Evolutionary conservation across 2,797 vertebrate genomes (phyloP).

Genomic region (Monodelphis domestica): DNA sequence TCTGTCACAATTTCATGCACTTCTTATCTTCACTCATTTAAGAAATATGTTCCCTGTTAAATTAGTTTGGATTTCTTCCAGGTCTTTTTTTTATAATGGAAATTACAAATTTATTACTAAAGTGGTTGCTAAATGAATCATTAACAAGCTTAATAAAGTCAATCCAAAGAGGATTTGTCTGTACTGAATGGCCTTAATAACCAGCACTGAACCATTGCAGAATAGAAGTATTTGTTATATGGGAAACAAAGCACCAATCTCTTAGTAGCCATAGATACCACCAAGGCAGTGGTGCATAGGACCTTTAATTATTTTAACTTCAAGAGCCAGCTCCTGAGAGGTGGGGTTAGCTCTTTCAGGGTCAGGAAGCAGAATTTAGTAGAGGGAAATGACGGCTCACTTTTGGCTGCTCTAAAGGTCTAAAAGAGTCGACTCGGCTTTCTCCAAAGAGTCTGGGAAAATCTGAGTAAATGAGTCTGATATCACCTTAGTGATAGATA

Average conservation of each 20-base stretch:
- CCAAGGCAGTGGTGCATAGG: background rate
- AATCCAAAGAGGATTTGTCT: slow-evolving; percentile 51
- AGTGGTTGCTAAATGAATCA: slow-evolving; percentile 61
- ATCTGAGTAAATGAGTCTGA: slow-evolving; percentile 23
- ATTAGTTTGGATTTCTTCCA: slow-evolving; percentile 71
- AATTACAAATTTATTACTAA: slow-evolving; percentile 67
- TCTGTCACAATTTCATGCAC: slow-evolving; percentile 25
- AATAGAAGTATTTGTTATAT: background rate
- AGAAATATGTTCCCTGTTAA: slow-evolving; percentile 57
- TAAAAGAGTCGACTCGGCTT: slow-evolving; percentile 6
- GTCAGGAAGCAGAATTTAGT: background rate
- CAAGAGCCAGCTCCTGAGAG: background rate
- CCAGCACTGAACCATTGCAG: slow-evolving; percentile 32
- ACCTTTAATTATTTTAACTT: background rate
- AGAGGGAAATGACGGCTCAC: background rate
- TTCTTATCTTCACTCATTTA: slow-evolving; percentile 59
- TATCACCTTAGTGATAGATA: too few species aligned
- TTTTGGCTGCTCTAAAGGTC: too few species aligned
- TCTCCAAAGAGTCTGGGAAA: background rate
- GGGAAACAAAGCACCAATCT: background rate
- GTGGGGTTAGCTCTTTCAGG: background rate
- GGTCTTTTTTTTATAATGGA: slow-evolving; percentile 58
- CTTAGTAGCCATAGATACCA: background rate
- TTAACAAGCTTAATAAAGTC: slow-evolving; percentile 63
- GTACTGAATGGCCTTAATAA: slow-evolving; percentile 6